Base-by-base conservation (phyloP, 2,888 invertebrate genomes). In the Sesamia inferens region DNA sequence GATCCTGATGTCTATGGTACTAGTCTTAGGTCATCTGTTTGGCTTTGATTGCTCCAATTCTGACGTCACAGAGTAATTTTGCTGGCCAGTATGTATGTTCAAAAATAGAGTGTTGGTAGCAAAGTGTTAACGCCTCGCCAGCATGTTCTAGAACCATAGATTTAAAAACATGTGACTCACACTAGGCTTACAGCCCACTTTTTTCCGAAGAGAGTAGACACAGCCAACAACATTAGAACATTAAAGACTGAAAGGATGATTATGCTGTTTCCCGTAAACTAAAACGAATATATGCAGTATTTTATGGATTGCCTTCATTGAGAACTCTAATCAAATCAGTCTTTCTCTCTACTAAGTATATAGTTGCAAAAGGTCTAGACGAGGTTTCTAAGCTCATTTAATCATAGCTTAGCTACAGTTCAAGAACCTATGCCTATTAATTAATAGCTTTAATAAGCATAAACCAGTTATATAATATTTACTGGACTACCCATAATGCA, bases 1-100 rank as follows among this genome's bases (percentile, higher is more conserved):
- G 92, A 92, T 91, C 91, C 88, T 92, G 91, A 68, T 73, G 22
- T 58, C n/a, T 14, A 24, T 59, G 44, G 13, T 47, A 10, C 16
- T 47, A 10, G 14, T 64, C 51, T 58, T 55, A 24, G 11, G 19
- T 64, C 7, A 16, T 44, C 19, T 55, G 58, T 63, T 63, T 42
- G 11, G 11, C 51, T 39, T 54, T 6, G 16, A 10, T 22, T n/a
- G n/a, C 2, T 78, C 39, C 13, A 11, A 61, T 22, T 70, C 14
- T 55, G 24, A 55, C 13, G 22, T 48, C 47, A 31, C n/a, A 14
- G 10, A 16, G 5, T 47, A 2, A 24, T n/a, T 24, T 44, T 31
- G 22, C 39, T 24, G 47, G 47, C 24, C 39, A 74, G 14, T 31
- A 19, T 31, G 31, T 31, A n/a, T 54, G 22, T 7, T 74, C 2